Conservation (phyloP, 2,113 vertebrate species). For the Noctilio leporinus region DNA sequence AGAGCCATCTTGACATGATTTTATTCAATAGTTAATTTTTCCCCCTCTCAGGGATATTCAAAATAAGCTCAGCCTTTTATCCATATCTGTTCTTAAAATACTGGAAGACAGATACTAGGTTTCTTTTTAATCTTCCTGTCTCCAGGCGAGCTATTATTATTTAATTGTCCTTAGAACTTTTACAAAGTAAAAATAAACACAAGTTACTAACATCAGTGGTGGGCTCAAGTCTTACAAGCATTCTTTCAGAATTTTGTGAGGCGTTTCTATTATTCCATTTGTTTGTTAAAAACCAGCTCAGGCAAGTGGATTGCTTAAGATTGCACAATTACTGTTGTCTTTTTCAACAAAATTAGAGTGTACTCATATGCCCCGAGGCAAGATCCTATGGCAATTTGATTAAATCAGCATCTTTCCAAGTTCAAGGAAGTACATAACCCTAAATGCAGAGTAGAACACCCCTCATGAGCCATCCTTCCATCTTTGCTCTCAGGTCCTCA, state of each 20-base stretch:
- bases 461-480: background rate
- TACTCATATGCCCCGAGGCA: background rate
- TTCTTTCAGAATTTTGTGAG: background rate
- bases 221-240: background rate
- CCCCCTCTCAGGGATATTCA: background rate
- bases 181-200: background rate
- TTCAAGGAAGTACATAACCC: background rate
- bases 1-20: background rate
- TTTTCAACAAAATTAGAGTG: background rate
- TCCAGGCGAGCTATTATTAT: background rate
- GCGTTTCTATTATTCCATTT: background rate
- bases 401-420: background rate
- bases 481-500: background rate
- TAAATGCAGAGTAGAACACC: background rate
- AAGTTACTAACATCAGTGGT: background rate
- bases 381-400: background rate
- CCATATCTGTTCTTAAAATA: background rate
- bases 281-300: background rate
- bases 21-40: background rate
- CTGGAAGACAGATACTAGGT: background rate
- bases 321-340: background rate
- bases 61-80: background rate
- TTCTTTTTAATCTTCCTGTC: background rate
- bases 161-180: background rate
- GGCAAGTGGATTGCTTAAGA: background rate